phyloP scores from a whole-genome alignment of 2,888 invertebrate genomes.

The Sinohyriopsis cumingii region DNA sequence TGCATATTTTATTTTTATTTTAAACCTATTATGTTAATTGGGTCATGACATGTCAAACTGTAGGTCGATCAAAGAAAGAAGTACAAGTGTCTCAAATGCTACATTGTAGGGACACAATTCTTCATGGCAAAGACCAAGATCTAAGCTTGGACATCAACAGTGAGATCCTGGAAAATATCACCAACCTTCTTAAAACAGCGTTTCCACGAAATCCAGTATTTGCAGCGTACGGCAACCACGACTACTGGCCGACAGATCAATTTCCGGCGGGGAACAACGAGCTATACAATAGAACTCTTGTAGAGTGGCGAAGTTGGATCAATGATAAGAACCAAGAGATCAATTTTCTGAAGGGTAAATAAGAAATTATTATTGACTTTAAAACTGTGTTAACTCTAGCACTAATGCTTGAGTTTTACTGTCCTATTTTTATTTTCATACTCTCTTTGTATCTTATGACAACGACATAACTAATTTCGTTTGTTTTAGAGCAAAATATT shows the following conservation, averaged over 20 bases:
- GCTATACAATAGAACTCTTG: constrained; percentile 79
- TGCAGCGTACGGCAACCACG: constrained; percentile 91
- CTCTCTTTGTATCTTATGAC: too few relatives aligned
- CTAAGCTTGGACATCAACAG: constrained; percentile 80
- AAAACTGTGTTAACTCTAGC: too few relatives aligned
- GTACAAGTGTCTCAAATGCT: not conserved
- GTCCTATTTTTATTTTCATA: too few relatives aligned
- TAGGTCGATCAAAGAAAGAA: too few relatives aligned
- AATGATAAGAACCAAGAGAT: constrained; percentile 81
- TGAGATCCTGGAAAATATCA: constrained; percentile 82
- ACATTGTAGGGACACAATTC: constrained; percentile 83
- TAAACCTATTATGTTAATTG: too few relatives aligned
- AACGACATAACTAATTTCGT: too few relatives aligned
- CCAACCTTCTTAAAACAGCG: constrained; percentile 76
- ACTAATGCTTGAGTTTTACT: too few relatives aligned
- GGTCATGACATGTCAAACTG: too few relatives aligned
- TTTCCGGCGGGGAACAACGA: constrained; percentile 72
- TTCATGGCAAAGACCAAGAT: constrained; percentile 81
- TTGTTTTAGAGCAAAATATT: too few relatives aligned
- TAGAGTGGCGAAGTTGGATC: constrained; percentile 82
- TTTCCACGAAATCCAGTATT: constrained; percentile 84
- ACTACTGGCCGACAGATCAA: constrained; percentile 77
- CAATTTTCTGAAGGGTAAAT: constrained; percentile 85
- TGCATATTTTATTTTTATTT: too few relatives aligned
- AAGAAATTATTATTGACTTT: not conserved